Evolutionary conservation across 2,113 vertebrate genomes (phyloP).

Genomic region (Hydrolagus affinis): DNA sequence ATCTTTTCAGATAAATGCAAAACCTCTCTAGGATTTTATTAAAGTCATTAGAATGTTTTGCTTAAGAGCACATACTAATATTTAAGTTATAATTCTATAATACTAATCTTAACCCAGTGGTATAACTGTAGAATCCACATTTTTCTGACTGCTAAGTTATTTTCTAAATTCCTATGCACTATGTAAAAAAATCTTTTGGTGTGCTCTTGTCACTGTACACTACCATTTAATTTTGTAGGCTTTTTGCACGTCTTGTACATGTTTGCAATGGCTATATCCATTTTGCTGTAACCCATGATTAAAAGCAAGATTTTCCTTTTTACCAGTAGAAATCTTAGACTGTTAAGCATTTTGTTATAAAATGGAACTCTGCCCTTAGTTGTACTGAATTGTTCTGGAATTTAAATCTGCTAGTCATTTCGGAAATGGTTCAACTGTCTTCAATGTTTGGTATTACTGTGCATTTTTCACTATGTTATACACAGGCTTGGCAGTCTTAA

Average conservation of each 20-base stretch:
- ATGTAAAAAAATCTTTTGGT: slow-evolving; percentile 13
- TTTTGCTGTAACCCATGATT: slow-evolving; percentile 23
- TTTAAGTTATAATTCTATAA: background rate
- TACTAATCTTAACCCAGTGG: background rate
- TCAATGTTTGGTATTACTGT: background rate
- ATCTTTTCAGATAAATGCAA: slow-evolving; percentile 3
- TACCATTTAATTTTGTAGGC: background rate
- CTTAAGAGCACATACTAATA: background rate
- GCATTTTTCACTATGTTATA: slow-evolving; percentile 3
- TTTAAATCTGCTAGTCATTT: background rate
- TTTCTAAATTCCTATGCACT: slow-evolving; percentile 30
- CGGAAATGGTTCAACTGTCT: background rate
- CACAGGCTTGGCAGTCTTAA: background rate
- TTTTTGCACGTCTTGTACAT: slow-evolving; percentile 26
- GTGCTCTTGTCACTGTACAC: background rate
- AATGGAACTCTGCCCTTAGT: background rate
- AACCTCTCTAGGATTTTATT: background rate
- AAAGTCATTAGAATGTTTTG: slow-evolving; percentile 7
- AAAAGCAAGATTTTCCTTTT: background rate
- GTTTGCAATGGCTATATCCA: slow-evolving; percentile 1
- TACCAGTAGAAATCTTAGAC: background rate
- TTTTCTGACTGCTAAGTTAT: slow-evolving; percentile 14
- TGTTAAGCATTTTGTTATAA: slow-evolving; percentile 11
- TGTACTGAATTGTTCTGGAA: background rate
- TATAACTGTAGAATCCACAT: background rate